Evolutionary conservation across 2,113 vertebrate species (phyloP).

Genomic region (Turdus rufiventris): DNA sequence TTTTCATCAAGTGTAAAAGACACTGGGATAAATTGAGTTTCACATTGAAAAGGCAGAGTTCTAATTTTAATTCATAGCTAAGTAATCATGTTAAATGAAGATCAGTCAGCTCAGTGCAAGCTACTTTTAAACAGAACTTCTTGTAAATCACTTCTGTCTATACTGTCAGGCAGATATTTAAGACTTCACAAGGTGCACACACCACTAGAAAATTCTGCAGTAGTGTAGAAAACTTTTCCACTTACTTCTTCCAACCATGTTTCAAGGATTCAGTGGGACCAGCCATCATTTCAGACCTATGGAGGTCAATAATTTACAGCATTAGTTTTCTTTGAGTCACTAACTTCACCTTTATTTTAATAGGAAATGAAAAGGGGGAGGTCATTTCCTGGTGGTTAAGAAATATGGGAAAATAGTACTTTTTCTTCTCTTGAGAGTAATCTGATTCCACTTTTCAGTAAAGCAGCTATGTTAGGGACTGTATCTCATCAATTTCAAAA

Average conservation of each 20-base stretch:
- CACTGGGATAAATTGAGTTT: background rate
- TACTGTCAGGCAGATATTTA: background rate
- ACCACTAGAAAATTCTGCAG: slow-evolving; percentile 12
- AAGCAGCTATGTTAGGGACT: background rate
- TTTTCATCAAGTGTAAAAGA: background rate
- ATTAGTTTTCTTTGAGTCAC: slow-evolving; percentile 22
- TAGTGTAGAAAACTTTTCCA: slow-evolving; percentile 33
- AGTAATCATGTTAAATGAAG: background rate
- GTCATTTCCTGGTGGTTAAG: background rate
- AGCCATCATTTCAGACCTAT: slow-evolving; percentile 48
- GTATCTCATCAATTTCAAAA: background rate
- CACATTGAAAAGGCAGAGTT: background rate
- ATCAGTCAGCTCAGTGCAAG: background rate
- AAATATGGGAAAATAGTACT: background rate
- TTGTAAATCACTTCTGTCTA: background rate
- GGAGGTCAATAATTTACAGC: slow-evolving; percentile 44
- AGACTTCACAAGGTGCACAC: background rate
- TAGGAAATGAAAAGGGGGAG: background rate
- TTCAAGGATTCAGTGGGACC: slow-evolving; percentile 39
- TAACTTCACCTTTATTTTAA: background rate
- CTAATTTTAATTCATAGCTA: background rate
- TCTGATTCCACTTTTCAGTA: background rate
- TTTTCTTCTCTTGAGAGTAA: background rate
- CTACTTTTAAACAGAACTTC: background rate
- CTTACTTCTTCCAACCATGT: slow-evolving; percentile 48